Conservation (phyloP, 2,888 invertebrate genomes). For the Caenorhabditis angaria region DNA sequence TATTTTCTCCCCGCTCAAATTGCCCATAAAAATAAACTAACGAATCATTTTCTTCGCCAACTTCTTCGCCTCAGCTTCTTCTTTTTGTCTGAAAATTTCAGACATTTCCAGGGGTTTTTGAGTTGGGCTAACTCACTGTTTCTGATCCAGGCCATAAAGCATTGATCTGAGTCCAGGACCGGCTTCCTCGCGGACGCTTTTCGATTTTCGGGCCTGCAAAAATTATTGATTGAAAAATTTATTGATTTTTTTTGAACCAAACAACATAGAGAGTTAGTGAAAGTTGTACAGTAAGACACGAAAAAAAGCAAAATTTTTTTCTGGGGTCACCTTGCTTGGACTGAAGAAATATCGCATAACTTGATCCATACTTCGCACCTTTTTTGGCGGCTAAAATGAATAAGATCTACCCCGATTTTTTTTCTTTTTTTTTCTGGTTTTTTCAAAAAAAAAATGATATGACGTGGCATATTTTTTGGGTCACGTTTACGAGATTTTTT, state of each 20-base stretch:
- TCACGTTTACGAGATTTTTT: too few species aligned
- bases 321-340: constrained; percentile 38
- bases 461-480: too few species aligned
- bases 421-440: background rate
- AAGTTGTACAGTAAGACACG: background rate
- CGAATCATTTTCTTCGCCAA: constrained; percentile 54
- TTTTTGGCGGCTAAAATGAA: constrained; percentile 29
- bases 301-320: constrained; percentile 1
- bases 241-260: background rate
- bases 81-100: constrained; percentile 45
- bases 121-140: constrained; percentile 45
- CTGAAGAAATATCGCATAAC: constrained; percentile 34
- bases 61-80: constrained; percentile 51
- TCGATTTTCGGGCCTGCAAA: constrained; percentile 46
- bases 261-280: background rate
- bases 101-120: background rate
- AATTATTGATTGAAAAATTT: background rate
- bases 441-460: background rate
- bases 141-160: constrained; percentile 62
- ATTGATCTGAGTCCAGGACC: constrained; percentile 64
- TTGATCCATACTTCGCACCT: constrained; percentile 41
- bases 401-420: background rate
- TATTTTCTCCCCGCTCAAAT: too few species aligned
- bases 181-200: constrained; percentile 34
- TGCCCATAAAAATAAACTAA: constrained; percentile 28